These are phyloP conservation scores for Sinocyclocheilus anophthalmus DNA, from an alignment of 2,113 vertebrate genomes.

Conservation along the genomic window DNA sequence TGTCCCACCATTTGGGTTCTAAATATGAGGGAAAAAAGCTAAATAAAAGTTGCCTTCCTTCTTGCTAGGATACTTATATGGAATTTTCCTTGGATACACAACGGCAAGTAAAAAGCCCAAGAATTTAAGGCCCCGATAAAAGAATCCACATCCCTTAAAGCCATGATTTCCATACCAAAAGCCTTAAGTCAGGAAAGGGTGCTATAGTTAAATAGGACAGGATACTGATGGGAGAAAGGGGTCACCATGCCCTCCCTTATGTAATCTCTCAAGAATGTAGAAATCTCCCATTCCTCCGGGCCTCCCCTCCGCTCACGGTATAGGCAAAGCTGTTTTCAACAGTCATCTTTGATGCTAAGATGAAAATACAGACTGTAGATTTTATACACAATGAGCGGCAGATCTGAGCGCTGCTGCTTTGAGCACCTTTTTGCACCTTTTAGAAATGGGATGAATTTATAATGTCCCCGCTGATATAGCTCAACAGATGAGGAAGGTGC, in stretches of 20 bases:
- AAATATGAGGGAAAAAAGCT: background rate
- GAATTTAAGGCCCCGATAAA: slow-evolving; percentile 53
- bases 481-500: slow-evolving; percentile 35
- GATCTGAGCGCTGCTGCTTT: slow-evolving; percentile 13
- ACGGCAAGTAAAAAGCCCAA: slow-evolving; percentile 44
- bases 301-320: slow-evolving; percentile 34
- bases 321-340: slow-evolving; percentile 44
- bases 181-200: slow-evolving; percentile 55
- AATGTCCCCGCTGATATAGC: slow-evolving; percentile 37
- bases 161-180: slow-evolving; percentile 63
- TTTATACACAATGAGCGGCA: slow-evolving; percentile 47
- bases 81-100: slow-evolving; percentile 58
- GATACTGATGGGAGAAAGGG: slow-evolving; percentile 43
- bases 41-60: background rate
- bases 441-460: slow-evolving; percentile 50
- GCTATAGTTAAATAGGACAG: slow-evolving; percentile 56
- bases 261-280: slow-evolving; percentile 61
- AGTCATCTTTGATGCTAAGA: slow-evolving; percentile 39
- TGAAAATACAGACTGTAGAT: slow-evolving; percentile 54
- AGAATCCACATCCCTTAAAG: slow-evolving; percentile 55
- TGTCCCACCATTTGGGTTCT: background rate
- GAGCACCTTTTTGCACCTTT: slow-evolving; percentile 26
- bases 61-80: slow-evolving; percentile 14
- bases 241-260: slow-evolving; percentile 53
- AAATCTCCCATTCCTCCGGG: slow-evolving; percentile 48